Base-by-base conservation (phyloP, 2,797 vertebrate genomes). In the Channallabes apus region DNA sequence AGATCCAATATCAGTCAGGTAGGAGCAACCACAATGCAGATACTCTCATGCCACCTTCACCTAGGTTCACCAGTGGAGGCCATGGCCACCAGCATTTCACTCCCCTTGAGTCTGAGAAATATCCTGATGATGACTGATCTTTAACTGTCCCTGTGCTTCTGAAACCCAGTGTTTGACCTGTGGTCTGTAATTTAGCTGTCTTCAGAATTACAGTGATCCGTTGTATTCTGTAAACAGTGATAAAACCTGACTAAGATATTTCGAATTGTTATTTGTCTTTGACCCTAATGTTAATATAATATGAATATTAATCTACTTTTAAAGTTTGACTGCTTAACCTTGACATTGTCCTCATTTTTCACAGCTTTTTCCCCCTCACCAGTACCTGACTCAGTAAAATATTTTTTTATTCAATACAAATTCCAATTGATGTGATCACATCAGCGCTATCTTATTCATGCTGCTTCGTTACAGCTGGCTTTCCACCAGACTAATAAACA, bases 361-460 rank as follows among this genome's bases (percentile, higher is more conserved):
- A 46, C 41, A 46, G 41, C 41, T 9, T 46, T 9, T 1, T 8
- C 27, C n/a, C 4, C 12, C 6, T 46, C 41, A 29, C 6, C 6
- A 58, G 51, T 29, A 35, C 12, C 11, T n/a, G 56, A 61, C 24
- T 58, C 6, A 59, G 1, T 24, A 12, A 75, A 75, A 29, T 9
- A 0, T 2, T 8, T 46, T 56, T 56, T 51, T 69, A 69, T 8
- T 24, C 67, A 2, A 2, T 72, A n/a, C 46, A 24, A 72, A 72
- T 46, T 17, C 24, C 24, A 41, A 41, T n/a, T n/a, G n/a, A n/a
- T n/a, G 7, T 24, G 80, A 54, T 85, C 69, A 78, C 71, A 61
- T 73, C 35, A 62, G 9, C 18, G 29, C 72, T 59, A 11, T 62
- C 51, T 22, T 88, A 88, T 89, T 86, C 83, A 88, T 79, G 38